Conservation (phyloP, 2,888 invertebrate species). For the Lamellibrachia columna region DNA sequence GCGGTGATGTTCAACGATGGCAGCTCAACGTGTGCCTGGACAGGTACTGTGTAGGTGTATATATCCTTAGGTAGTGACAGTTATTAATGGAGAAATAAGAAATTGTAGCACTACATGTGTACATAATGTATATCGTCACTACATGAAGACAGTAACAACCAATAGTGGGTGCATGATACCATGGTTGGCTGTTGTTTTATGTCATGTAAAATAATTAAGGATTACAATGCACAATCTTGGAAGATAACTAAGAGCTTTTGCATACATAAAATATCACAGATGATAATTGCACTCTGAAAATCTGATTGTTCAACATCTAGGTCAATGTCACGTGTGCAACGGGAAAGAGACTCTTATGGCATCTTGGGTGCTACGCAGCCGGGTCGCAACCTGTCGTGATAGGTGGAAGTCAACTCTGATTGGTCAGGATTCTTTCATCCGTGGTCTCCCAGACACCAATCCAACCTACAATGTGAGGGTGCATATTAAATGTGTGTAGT, state of each 20-base stretch:
- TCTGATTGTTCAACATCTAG: slow-evolving; percentile 25
- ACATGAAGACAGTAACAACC: too few relatives aligned
- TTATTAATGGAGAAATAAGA: too few relatives aligned
- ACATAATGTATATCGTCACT: too few relatives aligned
- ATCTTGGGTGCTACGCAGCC: slow-evolving; percentile 36
- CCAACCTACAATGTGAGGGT: not conserved
- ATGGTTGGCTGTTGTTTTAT: not conserved
- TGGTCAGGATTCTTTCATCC: slow-evolving; percentile 37
- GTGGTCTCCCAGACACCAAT: not conserved
- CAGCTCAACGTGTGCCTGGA: slow-evolving; percentile 33
- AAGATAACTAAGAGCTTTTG: too few relatives aligned
- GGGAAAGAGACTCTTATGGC: slow-evolving; percentile 35
- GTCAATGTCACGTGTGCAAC: slow-evolving; percentile 38
- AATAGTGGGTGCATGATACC: too few relatives aligned
- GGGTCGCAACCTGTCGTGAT: slow-evolving; percentile 29
- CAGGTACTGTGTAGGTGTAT: slow-evolving; percentile 25
- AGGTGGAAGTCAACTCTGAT: slow-evolving; percentile 37
- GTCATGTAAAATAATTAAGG: not conserved
- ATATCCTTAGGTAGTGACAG: too few relatives aligned
- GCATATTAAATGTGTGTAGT: not conserved
- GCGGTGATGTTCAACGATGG: slow-evolving; percentile 34
- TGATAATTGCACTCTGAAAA: not conserved
- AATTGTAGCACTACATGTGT: too few relatives aligned
- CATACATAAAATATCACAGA: not conserved
- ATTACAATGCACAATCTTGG: too few relatives aligned